Conservation (phyloP, 37 sponge, comb jelly and placozoan species). For the Aplysina aerophoba region DNA sequence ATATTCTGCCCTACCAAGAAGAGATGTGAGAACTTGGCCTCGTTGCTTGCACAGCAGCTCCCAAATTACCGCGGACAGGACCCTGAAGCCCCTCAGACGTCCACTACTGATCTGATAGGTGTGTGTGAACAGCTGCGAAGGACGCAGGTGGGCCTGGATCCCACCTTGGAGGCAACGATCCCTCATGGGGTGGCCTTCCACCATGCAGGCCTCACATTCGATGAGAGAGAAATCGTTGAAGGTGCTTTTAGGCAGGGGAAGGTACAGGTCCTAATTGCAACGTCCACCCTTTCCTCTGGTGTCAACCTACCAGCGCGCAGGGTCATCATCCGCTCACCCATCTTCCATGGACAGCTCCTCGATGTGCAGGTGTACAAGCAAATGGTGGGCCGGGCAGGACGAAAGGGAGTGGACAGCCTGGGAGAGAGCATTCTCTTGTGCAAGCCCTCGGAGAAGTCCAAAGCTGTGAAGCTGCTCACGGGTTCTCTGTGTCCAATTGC, state of each 20-base stretch:
- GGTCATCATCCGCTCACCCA: slow-evolving; percentile 94
- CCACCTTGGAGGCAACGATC: slow-evolving; percentile 65
- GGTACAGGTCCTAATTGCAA: slow-evolving; percentile 85
- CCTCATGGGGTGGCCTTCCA: slow-evolving; percentile 92
- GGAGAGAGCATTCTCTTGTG: slow-evolving; percentile 98
- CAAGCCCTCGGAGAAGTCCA: slow-evolving; percentile 72
- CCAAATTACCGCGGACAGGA: background rate
- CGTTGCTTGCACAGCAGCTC: slow-evolving; percentile 37
- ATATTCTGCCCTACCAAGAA: slow-evolving; percentile 92
- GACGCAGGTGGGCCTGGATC: slow-evolving; percentile 89
- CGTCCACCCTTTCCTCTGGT: slow-evolving; percentile 97
- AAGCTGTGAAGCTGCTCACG: slow-evolving; percentile 66
- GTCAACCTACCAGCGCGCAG: slow-evolving; percentile 97
- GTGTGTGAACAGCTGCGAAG: slow-evolving; percentile 81
- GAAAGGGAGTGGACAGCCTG: slow-evolving; percentile 91
- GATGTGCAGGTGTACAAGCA: slow-evolving; percentile 89
- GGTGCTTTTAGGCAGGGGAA: slow-evolving; percentile 76
- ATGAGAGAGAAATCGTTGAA: slow-evolving; percentile 98
- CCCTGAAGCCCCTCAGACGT: background rate
- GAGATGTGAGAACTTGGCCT: slow-evolving; percentile 90
- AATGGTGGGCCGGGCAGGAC: slow-evolving; percentile 97
- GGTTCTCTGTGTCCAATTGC: slow-evolving; percentile 76
- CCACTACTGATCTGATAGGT: slow-evolving; percentile 26
- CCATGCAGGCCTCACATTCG: slow-evolving; percentile 97
- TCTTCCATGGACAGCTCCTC: slow-evolving; percentile 74